Conservation (phyloP, 2,888 invertebrate genomes). For the Alentia gelatinosa region DNA sequence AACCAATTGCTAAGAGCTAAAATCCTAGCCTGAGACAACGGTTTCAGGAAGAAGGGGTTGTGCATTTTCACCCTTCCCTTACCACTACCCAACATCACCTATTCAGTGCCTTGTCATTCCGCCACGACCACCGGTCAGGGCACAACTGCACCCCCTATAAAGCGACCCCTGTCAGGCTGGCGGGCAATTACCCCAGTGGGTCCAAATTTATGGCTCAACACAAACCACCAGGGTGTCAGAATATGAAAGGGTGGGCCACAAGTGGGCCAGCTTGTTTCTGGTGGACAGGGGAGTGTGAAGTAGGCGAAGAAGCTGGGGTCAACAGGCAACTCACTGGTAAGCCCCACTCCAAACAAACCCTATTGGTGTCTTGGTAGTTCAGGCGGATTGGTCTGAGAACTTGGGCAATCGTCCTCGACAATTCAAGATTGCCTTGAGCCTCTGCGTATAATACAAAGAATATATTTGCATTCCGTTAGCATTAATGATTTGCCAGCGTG, state of each 20-base stretch:
- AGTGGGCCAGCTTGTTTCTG: neutral
- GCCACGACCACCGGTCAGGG: neutral
- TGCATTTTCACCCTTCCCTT: too few species aligned
- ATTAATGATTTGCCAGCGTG: too few species aligned
- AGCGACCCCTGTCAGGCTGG: neutral
- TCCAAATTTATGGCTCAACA: neutral
- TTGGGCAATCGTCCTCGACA: too few species aligned
- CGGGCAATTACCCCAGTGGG: neutral
- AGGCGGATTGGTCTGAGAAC: too few species aligned
- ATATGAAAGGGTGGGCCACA: neutral
- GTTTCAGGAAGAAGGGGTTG: too few species aligned
- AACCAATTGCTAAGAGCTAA: too few species aligned
- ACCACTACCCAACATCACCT: neutral
- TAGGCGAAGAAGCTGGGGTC: neutral
- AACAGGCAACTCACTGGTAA: neutral
- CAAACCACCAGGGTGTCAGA: neutral
- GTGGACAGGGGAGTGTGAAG: neutral
- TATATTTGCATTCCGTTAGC: too few species aligned
- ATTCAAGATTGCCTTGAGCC: too few species aligned
- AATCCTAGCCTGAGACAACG: too few species aligned
- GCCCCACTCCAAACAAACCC: neutral
- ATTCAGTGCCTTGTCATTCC: neutral
- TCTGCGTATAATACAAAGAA: too few species aligned
- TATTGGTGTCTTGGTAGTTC: too few species aligned
- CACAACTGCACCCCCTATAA: neutral